Base-by-base conservation (phyloP, 2,888 invertebrate genomes). In the Amiota minor region DNA sequence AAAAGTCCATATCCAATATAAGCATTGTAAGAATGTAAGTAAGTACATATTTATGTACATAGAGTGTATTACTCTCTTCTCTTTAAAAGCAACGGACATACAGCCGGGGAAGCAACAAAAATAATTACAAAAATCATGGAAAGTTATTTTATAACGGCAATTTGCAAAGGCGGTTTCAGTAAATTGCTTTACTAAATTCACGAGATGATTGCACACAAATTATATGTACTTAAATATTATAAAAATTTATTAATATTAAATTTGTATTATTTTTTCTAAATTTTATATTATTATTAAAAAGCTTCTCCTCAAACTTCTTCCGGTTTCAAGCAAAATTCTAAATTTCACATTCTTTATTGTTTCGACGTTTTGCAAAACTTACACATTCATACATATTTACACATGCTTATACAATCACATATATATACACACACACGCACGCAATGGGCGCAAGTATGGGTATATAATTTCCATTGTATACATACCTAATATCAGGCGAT, bases 401-500 rank as follows among this genome's bases (percentile, higher is more conserved):
- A 64, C n/a, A n/a, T n/a, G n/a, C 49, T n/a, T n/a, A 67, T 62
- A 62, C 67, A 72, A 59, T 70, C 0, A 18, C 68, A 65, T 67
- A 72, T 68, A 71, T 23, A 61, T 59, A 64, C 62, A 70, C 23
- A 67, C n/a, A 56, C 12, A 59, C 45, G 56, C 8, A 68, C 16
- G 49, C 53, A 56, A 35, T 56, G 16, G 10, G 50, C 20, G 20
- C 23, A 46, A 18, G 56, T 64, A 35, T 35, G 35, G 35, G 35
- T 35, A 35, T 35, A 35, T 35, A 35, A 35, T 9, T 20, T 56
- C 64, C 70, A 56, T 72, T 71, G 76, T 75, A 77, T 87, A 87
- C 87, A 87, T 87, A 87, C 87, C 87, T 82, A 81, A 83, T 81
- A 86, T 86, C 87, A 87, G 87, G 86, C 87, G 88, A 87, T 83